phyloP scores from a whole-genome alignment of 2,113 vertebrate species.

The Verasper variegatus region DNA sequence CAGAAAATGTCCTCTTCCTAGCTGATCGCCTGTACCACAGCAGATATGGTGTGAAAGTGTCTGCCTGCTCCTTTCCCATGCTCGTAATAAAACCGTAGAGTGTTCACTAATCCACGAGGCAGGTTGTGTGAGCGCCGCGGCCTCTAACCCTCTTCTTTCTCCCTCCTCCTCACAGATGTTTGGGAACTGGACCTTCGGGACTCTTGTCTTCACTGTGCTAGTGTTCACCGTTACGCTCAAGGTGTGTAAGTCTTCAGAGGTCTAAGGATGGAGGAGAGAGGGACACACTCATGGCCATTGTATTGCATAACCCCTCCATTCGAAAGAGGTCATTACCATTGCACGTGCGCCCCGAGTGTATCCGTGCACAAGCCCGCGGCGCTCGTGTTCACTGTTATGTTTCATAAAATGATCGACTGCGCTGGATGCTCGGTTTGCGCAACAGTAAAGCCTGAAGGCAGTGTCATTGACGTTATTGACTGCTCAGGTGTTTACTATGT shows the following conservation, averaged over 20 bases:
- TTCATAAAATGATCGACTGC: slow-evolving; percentile 33
- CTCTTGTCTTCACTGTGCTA: slow-evolving; percentile 95
- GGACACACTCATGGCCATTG: not conserved
- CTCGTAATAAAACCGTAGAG: not conserved
- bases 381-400: slow-evolving; percentile 20
- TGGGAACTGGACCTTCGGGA: slow-evolving; percentile 99
- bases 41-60: not conserved
- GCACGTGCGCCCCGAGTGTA: not conserved
- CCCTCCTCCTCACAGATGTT: slow-evolving; percentile 85
- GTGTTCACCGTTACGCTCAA: slow-evolving; percentile 96
- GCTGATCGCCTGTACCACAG: not conserved
- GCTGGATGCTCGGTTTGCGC: slow-evolving; percentile 18
- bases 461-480: slow-evolving; percentile 34
- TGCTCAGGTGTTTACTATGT: slow-evolving; percentile 32
- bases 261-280: not conserved
- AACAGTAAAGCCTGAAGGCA: slow-evolving; percentile 35
- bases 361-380: not conserved
- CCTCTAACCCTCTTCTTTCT: slow-evolving; percentile 31
- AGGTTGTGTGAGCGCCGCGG: not conserved
- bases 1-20: not conserved
- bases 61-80: not conserved
- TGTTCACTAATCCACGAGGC: slow-evolving; percentile 18
- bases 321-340: not conserved
- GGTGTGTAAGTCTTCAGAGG: slow-evolving; percentile 78
- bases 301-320: slow-evolving; percentile 8